A percentile compares a stretch with the other conserved stretches of the same genome.
Evolutionary conservation across 2,797 vertebrate genomes (phyloP).

Genomic region (Lagocephalus sceleratus): DNA sequence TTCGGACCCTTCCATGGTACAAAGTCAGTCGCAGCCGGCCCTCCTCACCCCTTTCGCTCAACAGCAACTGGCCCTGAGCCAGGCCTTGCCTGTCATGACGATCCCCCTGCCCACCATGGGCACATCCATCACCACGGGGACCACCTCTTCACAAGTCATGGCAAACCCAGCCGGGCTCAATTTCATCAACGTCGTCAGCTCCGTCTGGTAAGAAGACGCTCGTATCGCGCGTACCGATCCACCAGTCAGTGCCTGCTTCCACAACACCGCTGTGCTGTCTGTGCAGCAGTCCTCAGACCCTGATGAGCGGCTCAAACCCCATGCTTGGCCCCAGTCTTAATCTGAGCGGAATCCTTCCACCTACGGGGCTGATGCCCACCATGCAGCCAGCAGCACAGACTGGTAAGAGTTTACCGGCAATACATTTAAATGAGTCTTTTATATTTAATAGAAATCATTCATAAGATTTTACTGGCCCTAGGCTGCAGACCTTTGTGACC

Average conservation of each 20-base stretch:
- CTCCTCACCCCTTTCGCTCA: conserved; percentile 89
- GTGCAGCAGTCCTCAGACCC: conserved; percentile 88
- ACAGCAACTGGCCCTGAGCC: conserved; percentile 91
- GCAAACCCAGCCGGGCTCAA: conserved; percentile 90
- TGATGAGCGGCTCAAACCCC: conserved; percentile 92
- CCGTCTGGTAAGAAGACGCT: conserved; percentile 82
- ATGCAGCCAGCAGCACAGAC: conserved; percentile 89
- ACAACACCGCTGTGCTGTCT: conserved; percentile 26
- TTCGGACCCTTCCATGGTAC: conserved; percentile 82
- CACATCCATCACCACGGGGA: conserved; percentile 86
- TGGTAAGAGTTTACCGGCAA: conserved; percentile 67
- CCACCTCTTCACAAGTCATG: conserved; percentile 91
- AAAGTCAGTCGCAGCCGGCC: conserved; percentile 79
- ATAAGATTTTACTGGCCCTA: neutral
- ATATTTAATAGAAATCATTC: neutral
- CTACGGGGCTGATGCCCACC: conserved; percentile 88
- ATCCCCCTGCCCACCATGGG: conserved; percentile 84
- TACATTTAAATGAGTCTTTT: neutral
- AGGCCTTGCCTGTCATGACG: conserved; percentile 92
- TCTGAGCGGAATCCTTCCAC: conserved; percentile 89
- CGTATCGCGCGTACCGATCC: neutral
- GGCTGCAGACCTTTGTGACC: neutral
- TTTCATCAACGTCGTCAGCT: conserved; percentile 95
- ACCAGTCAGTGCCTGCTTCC: neutral
- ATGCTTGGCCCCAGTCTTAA: conserved; percentile 91